These are phyloP conservation scores for Abscondita cerata DNA, from an alignment of 2,888 invertebrate genomes.

Conservation along the genomic window DNA sequence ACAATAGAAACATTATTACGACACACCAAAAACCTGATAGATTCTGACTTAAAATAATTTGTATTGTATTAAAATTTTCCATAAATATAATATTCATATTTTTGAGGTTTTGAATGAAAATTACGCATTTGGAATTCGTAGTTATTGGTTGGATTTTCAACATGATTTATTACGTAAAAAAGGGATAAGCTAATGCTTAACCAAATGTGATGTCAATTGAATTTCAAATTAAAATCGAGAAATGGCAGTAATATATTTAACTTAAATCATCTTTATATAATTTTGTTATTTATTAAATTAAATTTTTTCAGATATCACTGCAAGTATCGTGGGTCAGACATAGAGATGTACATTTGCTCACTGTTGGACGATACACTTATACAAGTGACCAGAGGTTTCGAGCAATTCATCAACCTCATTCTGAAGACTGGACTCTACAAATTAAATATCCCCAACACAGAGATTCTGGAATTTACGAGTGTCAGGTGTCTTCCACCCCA, in stretches of 20 bases:
- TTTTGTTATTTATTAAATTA: no score
- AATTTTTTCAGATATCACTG: slow-evolving; percentile 65
- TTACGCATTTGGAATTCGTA: slow-evolving; percentile 17
- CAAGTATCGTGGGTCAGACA: slow-evolving; percentile 94
- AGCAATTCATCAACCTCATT: slow-evolving; percentile 83
- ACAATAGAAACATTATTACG: no score
- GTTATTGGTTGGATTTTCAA: slow-evolving; percentile 19
- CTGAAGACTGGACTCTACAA: slow-evolving; percentile 91
- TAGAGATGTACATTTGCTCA: slow-evolving; percentile 87
- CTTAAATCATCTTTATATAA: no score
- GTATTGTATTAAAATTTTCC: no score
- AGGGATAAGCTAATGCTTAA: background rate
- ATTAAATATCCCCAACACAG: slow-evolving; percentile 92
- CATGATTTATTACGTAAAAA: slow-evolving; percentile 14
- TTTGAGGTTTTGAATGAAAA: slow-evolving; percentile 14
- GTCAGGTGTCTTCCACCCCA: slow-evolving; percentile 92
- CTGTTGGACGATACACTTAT: slow-evolving; percentile 89
- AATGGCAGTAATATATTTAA: no score
- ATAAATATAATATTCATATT: slow-evolving; percentile 17
- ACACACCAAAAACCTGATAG: no score
- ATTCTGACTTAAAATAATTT: no score
- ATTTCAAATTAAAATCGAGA: background rate
- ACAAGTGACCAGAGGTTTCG: slow-evolving; percentile 91
- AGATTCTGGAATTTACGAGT: slow-evolving; percentile 91
- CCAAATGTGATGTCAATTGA: background rate